phyloP scores from a whole-genome alignment of 2,888 invertebrate genomes.

The Itoplectis maculator region DNA sequence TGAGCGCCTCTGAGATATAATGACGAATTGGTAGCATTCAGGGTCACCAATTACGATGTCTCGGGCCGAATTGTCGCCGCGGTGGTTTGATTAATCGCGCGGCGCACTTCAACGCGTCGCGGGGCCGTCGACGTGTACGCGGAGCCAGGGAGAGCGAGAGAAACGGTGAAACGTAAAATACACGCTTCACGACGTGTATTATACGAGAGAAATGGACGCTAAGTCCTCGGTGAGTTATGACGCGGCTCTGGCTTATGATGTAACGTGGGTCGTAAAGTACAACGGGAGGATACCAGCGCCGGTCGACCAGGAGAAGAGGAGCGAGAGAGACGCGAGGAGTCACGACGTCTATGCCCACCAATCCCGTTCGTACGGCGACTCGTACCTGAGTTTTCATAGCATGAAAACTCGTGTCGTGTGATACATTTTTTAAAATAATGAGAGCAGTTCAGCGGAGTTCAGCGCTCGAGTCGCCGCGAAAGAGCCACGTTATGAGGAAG shows the following conservation, averaged over 20 bases:
- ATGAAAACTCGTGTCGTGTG: background rate
- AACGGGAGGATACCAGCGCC: slow-evolving; percentile 70
- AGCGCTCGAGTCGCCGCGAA: background rate
- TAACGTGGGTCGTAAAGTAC: slow-evolving; percentile 77
- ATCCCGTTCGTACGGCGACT: background rate
- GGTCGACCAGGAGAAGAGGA: slow-evolving; percentile 35
- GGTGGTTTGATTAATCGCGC: slow-evolving; percentile 66
- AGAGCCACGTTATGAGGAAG: background rate
- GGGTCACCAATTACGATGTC: slow-evolving; percentile 67
- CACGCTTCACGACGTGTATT: slow-evolving; percentile 50
- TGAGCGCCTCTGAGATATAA: slow-evolving; percentile 37
- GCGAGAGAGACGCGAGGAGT: slow-evolving; percentile 22
- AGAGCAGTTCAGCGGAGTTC: background rate
- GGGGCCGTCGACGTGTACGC: background rate
- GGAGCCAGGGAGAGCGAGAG: too few relatives aligned
- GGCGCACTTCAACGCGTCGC: slow-evolving; percentile 37
- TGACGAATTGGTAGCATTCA: slow-evolving; percentile 67
- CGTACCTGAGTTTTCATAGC: too few relatives aligned
- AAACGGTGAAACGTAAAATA: slow-evolving; percentile 49
- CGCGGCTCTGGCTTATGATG: slow-evolving; percentile 74
- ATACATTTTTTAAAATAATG: background rate
- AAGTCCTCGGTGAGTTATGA: slow-evolving; percentile 77
- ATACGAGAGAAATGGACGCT: slow-evolving; percentile 74
- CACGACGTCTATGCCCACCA: background rate
- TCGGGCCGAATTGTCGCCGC: slow-evolving; percentile 63